These are phyloP conservation scores for Flexamia atlantica DNA, from an alignment of 2,888 invertebrate species.

Conservation along the genomic window DNA sequence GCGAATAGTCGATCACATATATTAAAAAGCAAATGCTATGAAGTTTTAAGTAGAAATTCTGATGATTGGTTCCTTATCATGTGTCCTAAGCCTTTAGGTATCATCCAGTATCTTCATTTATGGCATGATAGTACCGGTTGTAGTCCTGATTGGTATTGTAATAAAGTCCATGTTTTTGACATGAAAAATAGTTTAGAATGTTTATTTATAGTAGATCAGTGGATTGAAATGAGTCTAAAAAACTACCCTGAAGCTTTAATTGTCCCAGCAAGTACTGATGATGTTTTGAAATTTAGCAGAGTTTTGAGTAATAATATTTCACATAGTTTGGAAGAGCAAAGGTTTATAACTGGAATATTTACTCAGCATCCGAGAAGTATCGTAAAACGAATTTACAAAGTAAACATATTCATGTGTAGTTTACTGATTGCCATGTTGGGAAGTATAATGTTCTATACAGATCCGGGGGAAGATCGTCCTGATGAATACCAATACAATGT, in stretches of 20 bases:
- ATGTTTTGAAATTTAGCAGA: background rate
- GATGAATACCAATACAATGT: background rate
- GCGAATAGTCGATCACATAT: slow-evolving; percentile 62
- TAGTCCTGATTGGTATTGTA: slow-evolving; percentile 62
- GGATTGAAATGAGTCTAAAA: background rate
- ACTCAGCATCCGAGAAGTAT: background rate
- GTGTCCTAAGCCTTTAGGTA: slow-evolving; percentile 52
- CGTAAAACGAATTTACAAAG: background rate
- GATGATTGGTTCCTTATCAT: slow-evolving; percentile 63
- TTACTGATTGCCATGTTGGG: background rate
- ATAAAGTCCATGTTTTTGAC: slow-evolving; percentile 16
- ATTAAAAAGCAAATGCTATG: slow-evolving; percentile 58
- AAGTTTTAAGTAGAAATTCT: slow-evolving; percentile 37
- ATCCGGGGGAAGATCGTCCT: background rate
- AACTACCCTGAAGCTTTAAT: slow-evolving; percentile 23
- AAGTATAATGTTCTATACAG: slow-evolving; percentile 9
- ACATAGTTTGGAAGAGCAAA: background rate
- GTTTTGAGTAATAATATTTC: slow-evolving; percentile 16
- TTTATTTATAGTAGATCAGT: slow-evolving; percentile 13
- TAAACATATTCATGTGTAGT: slow-evolving; percentile 10
- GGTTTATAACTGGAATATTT: background rate
- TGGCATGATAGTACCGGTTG: slow-evolving; percentile 62
- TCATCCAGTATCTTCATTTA: slow-evolving; percentile 53
- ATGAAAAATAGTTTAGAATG: background rate
- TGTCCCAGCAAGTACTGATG: background rate